Evolutionary conservation across 2,888 invertebrate species (phyloP).

Genomic region (Agapostemon virescens): DNA sequence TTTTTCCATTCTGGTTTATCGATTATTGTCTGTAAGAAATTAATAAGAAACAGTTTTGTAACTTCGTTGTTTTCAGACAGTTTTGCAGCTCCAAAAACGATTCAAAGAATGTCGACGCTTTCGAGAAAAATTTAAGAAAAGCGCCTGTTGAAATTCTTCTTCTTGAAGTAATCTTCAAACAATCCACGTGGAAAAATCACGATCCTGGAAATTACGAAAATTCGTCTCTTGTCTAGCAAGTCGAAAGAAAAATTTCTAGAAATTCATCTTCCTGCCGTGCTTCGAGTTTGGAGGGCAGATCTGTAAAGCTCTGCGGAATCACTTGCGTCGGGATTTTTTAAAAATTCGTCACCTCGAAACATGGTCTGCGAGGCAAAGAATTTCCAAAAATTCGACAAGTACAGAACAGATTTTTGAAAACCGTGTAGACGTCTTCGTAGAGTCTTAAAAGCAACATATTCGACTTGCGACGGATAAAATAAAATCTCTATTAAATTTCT

Average conservation of each 20-base stretch:
- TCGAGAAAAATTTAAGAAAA: background rate
- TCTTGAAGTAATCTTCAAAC: background rate
- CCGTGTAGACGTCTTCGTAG: background rate
- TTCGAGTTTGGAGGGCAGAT: background rate
- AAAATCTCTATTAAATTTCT: background rate
- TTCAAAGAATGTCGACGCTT: background rate
- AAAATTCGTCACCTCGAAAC: background rate
- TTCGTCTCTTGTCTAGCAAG: background rate
- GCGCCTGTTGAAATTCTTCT: background rate
- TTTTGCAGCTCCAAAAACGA: background rate
- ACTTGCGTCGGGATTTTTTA: background rate
- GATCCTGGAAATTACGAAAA: background rate
- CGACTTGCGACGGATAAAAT: background rate
- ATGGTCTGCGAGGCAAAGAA: background rate
- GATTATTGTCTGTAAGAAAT: too few relatives aligned
- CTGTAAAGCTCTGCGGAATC: background rate
- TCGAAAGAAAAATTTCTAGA: background rate
- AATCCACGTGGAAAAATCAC: background rate
- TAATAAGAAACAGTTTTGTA: background rate
- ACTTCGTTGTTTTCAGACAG: background rate
- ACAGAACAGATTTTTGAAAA: background rate
- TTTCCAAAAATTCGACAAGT: background rate
- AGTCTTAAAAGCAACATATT: background rate
- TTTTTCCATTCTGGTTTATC: too few relatives aligned
- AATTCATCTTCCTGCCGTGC: background rate